phyloP scores from a whole-genome alignment of 2,888 invertebrate species.

The Stenodera caucasica region DNA sequence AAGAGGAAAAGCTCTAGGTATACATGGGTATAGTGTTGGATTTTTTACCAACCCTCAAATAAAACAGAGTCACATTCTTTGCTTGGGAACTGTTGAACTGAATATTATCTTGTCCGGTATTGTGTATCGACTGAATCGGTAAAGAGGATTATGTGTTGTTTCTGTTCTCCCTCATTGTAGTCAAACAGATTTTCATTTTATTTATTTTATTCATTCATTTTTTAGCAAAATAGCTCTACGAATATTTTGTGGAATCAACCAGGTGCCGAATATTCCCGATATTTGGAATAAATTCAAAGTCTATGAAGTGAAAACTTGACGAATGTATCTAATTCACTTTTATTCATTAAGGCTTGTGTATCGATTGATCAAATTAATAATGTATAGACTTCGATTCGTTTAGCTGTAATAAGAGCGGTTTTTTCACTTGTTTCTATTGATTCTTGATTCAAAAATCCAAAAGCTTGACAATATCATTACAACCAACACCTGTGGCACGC shows the following conservation, averaged over 20 bases:
- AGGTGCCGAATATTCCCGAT: not conserved
- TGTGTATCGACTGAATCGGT: conserved; percentile 33
- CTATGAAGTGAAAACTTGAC: too few species aligned
- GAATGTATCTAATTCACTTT: too few species aligned
- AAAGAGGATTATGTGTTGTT: conserved; percentile 35
- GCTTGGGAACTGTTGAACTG: conserved; percentile 25
- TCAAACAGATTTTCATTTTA: not conserved
- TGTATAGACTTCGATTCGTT: not conserved
- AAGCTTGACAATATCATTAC: conserved; percentile 49
- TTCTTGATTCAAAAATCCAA: conserved; percentile 34
- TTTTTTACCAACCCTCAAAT: conserved; percentile 20
- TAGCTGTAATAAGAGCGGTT: not conserved
- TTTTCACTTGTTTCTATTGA: not conserved
- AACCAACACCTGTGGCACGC: conserved; percentile 53
- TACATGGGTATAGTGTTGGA: not conserved
- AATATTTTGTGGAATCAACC: not conserved
- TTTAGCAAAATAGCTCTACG: not conserved
- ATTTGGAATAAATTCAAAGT: not conserved
- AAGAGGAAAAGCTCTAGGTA: not conserved
- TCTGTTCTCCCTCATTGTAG: conserved; percentile 14
- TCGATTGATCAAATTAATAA: not conserved
- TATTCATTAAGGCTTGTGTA: not conserved
- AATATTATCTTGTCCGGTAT: conserved; percentile 41
- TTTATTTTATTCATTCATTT: not conserved
- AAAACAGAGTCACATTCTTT: conserved; percentile 9